phyloP scores from a whole-genome alignment of 2,797 vertebrate genomes.

The Lemur catta region DNA sequence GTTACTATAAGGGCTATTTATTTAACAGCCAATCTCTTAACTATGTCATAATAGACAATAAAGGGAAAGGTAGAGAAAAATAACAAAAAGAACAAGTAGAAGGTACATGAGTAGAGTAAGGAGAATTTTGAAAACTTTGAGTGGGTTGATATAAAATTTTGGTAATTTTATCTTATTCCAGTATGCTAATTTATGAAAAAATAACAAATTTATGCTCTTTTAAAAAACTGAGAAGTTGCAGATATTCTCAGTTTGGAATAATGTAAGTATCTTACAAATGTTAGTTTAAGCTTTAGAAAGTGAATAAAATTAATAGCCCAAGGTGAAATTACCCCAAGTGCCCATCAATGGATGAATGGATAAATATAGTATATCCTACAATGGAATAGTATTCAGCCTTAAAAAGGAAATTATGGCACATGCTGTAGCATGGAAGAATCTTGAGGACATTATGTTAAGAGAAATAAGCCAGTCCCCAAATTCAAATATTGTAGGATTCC shows the following conservation, averaged over 20 bases:
- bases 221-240: background rate
- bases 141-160: background rate
- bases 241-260: background rate
- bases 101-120: background rate
- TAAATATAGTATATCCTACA: background rate
- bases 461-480: background rate
- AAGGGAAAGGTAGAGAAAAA: background rate
- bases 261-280: background rate
- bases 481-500: background rate
- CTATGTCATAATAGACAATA: background rate
- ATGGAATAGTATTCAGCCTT: background rate
- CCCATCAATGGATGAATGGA: background rate
- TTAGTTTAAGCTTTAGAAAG: background rate
- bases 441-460: background rate
- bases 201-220: background rate
- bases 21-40: background rate
- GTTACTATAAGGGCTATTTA: background rate
- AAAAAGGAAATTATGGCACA: background rate
- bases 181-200: background rate
- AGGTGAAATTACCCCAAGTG: background rate
- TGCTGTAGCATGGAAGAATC: background rate
- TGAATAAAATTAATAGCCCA: background rate
- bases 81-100: background rate
- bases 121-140: background rate
- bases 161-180: background rate